Base-by-base conservation (phyloP, 2,888 invertebrate genomes). In the Tetanocera ferruginea region DNA sequence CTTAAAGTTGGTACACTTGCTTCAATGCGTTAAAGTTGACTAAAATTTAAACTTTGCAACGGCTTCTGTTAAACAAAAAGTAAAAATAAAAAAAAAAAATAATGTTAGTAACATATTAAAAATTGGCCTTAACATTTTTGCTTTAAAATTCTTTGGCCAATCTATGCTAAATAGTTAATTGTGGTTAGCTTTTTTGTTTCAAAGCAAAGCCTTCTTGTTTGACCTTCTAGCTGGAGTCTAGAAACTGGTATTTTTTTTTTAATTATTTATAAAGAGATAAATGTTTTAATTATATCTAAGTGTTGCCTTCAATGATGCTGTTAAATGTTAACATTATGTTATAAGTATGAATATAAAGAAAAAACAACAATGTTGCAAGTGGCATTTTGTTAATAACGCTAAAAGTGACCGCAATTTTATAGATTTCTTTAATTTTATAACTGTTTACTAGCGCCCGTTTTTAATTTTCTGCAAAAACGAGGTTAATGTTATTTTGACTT, bases 1-100 rank as follows among this genome's bases (percentile, higher is more conserved):
- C 43, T 43, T 5, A 69, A 43, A 28, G 6, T 74, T 2, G 25
- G 31, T n/a, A 64, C 66, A 6, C 66, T 25, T 52, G n/a, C 55
- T 71, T 52, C 43, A 11, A 49, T 19, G 69, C 49, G 69, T 69
- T 52, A 6, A 11, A 51, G 69, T 69, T 69, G 69, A 69, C 69
- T 69, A 69, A 69, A 66, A 51, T 17, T 69, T 51, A 51, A 67
- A 66, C 60, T 60, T 60, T 60, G 25, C 28, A 60, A 23, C 37
- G 57, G 72, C 19, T 72, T 72, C 72, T 60, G 55, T 19, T 43
- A 57, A 57, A 31, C 34, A 69, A 8, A 69, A 11, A 43, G 43
- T 67, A 25, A 19, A 34, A 34, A 17, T 5, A 66, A 66, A 5
- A 66, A 6, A 67, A n/a, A 66, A 66, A 66, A 8, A 28, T 2